Conservation (phyloP, 2,888 invertebrate genomes). For the Hirudinaria manillensis region DNA sequence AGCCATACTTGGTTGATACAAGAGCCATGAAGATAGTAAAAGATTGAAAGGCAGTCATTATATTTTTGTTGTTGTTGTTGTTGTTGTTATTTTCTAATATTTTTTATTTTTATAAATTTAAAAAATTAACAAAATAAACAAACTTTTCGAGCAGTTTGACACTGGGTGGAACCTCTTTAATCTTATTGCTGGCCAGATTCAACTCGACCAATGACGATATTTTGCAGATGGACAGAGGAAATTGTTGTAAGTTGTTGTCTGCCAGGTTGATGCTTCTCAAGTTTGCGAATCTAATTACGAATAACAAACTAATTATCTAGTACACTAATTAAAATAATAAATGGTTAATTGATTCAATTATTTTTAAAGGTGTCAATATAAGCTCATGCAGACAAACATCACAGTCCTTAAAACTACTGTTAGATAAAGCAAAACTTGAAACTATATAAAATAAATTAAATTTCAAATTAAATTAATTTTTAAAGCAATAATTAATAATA, state of each 20-base stretch:
- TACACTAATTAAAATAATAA: background rate
- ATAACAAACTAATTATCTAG: background rate
- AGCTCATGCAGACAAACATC: no score
- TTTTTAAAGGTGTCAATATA: no score
- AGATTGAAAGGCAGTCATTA: no score
- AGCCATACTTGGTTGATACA: no score
- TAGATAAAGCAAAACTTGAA: constrained; percentile 11
- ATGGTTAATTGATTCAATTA: background rate
- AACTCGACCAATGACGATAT: constrained; percentile 50
- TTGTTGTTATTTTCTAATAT: background rate
- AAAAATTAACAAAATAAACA: background rate
- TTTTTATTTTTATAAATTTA: background rate
- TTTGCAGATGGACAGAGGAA: constrained; percentile 52
- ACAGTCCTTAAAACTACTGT: no score
- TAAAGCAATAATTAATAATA: background rate
- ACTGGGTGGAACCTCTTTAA: constrained; percentile 49
- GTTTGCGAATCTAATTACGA: constrained; percentile 46
- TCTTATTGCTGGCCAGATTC: constrained; percentile 53
- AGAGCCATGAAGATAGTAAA: no score
- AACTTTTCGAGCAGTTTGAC: constrained; percentile 42
- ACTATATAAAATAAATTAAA: background rate
- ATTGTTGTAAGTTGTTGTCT: constrained; percentile 52
- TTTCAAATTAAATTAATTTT: background rate
- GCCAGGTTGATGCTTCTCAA: constrained; percentile 54
- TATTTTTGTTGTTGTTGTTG: no score